phyloP scores from a whole-genome alignment of 2,113 vertebrate genomes.

The Lycocorax pyrrhopterus region DNA sequence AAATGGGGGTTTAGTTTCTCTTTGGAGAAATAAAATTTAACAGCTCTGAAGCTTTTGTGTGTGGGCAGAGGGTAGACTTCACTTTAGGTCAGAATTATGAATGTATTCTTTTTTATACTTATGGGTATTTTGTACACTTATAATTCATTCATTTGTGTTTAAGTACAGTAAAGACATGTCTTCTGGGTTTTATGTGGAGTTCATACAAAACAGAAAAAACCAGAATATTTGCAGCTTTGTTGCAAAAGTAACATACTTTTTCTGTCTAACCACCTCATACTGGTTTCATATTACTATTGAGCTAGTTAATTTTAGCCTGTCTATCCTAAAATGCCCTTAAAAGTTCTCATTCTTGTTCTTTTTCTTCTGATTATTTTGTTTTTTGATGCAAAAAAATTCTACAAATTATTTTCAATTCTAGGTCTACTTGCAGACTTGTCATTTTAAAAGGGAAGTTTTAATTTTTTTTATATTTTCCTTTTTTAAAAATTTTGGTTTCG shows the following conservation, averaged over 20 bases:
- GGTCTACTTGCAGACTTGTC: not conserved
- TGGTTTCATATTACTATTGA: not conserved
- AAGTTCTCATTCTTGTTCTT: not conserved
- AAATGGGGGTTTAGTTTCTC: not conserved
- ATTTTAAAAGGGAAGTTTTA: not conserved
- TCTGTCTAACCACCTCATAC: not conserved
- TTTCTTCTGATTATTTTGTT: not conserved
- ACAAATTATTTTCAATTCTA: not conserved
- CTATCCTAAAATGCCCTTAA: not conserved
- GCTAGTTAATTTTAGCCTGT: not conserved
- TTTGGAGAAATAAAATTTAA: not conserved
- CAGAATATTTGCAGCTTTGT: not conserved
- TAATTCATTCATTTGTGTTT: not conserved
- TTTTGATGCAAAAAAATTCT: not conserved
- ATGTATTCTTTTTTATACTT: constrained; percentile 20
- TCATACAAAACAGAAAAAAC: not conserved
- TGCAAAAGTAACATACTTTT: not conserved
- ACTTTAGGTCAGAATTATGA: constrained; percentile 39
- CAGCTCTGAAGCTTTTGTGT: not conserved
- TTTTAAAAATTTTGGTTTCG: not conserved
- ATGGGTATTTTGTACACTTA: not conserved
- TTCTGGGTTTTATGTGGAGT: not conserved
- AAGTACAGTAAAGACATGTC: not conserved
- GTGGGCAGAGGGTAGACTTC: constrained; percentile 16
- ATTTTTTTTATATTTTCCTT: not conserved